A percentile compares a stretch with the other conserved stretches of the same genome.
These are phyloP conservation scores for Clitarchus hookeri DNA, from an alignment of 2,888 invertebrate species.

Conservation along the genomic window DNA sequence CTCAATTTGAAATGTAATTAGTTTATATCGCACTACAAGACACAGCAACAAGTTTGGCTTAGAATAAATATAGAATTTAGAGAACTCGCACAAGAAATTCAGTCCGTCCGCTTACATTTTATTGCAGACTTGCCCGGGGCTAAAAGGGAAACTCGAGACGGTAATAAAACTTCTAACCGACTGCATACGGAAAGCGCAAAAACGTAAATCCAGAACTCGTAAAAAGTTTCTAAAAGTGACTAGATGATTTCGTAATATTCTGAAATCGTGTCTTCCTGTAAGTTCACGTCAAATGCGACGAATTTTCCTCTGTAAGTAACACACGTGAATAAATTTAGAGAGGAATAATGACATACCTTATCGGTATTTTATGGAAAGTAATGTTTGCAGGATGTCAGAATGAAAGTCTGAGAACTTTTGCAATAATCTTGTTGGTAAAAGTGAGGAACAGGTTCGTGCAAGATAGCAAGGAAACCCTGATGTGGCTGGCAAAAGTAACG, in stretches of 20 bases:
- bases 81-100: not conserved
- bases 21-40: not conserved
- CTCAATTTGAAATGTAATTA: not conserved
- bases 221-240: not conserved
- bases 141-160: not conserved
- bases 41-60: not conserved
- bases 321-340: not conserved
- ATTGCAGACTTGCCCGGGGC: not conserved
- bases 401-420: not conserved
- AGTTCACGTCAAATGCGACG: not conserved
- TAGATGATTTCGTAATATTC: not conserved
- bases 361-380: not conserved
- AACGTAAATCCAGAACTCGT: not conserved
- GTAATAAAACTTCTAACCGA: not conserved
- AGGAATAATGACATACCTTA: not conserved
- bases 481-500: no score
- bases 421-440: no score
- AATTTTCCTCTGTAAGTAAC: not conserved
- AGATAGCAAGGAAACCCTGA: no score
- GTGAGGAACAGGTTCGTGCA: no score
- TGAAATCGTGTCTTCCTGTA: not conserved
- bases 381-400: not conserved
- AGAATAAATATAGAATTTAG: not conserved
- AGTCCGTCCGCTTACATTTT: not conserved
- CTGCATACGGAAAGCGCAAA: not conserved